phyloP scores from a whole-genome alignment of 2,797 vertebrate species.

The Dendrocincla fuliginosa region DNA sequence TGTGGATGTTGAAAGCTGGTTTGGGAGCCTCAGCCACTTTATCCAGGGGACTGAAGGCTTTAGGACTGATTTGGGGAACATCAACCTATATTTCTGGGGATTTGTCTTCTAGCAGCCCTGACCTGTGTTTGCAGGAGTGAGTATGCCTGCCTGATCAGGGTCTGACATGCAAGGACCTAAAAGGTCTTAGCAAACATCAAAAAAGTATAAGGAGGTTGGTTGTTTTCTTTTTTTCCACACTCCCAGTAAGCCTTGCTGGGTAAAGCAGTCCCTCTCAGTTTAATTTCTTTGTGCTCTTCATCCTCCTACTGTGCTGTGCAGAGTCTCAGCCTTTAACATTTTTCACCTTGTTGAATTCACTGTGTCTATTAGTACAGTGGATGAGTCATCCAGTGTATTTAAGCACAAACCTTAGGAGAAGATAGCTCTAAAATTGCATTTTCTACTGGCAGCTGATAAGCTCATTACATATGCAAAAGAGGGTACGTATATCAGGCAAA shows the following conservation, averaged over 20 bases:
- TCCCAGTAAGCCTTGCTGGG: not conserved
- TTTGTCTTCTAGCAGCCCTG: not conserved
- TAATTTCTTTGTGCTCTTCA: not conserved
- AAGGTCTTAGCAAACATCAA: not conserved
- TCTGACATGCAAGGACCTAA: not conserved
- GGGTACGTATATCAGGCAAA: not conserved
- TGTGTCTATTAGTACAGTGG: not conserved
- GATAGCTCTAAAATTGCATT: slow-evolving; percentile 25
- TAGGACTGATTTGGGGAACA: not conserved
- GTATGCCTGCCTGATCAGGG: not conserved
- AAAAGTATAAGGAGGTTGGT: not conserved
- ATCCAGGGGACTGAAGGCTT: not conserved
- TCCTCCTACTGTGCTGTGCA: not conserved
- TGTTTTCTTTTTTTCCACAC: rapidly evolving
- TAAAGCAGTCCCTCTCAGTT: not conserved
- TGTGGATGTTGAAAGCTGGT: not conserved
- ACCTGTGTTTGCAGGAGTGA: not conserved
- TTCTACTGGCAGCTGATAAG: slow-evolving; percentile 34
- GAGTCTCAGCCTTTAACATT: not conserved
- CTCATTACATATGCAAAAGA: slow-evolving; percentile 37
- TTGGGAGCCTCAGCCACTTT: rapidly evolving
- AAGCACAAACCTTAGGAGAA: slow-evolving; percentile 2
- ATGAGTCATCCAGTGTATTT: not conserved
- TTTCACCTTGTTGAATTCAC: slow-evolving; percentile 6
- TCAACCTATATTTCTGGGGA: not conserved